Evolutionary conservation across 2,113 vertebrate species (phyloP).

Genomic region (Lamprotornis superbus): DNA sequence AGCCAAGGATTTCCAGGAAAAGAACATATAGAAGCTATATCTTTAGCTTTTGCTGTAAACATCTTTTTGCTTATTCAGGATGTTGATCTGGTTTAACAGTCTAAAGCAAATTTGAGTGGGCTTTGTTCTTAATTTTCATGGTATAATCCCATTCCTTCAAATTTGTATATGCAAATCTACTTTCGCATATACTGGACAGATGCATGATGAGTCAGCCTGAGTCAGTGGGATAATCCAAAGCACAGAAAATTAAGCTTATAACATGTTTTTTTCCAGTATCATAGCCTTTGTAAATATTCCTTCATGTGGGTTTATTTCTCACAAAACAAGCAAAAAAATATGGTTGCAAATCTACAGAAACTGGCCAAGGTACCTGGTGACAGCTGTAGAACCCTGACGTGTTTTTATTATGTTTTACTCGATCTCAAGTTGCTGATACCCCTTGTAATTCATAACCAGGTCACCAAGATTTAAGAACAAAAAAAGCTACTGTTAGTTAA

Average conservation of each 20-base stretch:
- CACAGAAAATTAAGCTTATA: not conserved
- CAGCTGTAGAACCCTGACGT: not conserved
- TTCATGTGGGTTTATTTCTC: not conserved
- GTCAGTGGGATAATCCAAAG: not conserved
- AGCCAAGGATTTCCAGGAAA: not conserved
- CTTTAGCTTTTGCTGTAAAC: not conserved
- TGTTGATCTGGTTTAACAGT: not conserved
- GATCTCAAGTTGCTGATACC: not conserved
- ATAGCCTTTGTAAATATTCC: not conserved
- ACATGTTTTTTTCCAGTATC: not conserved
- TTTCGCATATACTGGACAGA: not conserved
- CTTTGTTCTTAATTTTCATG: not conserved
- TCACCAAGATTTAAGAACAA: not conserved
- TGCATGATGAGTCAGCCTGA: not conserved
- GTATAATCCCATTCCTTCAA: not conserved
- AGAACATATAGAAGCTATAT: not conserved
- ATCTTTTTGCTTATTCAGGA: not conserved
- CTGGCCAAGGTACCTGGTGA: accelerated
- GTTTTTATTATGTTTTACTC: not conserved
- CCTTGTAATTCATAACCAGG: not conserved
- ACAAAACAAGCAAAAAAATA: not conserved
- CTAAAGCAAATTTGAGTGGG: not conserved
- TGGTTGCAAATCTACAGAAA: not conserved
- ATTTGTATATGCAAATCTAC: not conserved
- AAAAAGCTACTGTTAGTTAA: not conserved